phyloP scores from a whole-genome alignment of 1,140 invertebrate genomes.

The Drosophila lacertosa region DNA sequence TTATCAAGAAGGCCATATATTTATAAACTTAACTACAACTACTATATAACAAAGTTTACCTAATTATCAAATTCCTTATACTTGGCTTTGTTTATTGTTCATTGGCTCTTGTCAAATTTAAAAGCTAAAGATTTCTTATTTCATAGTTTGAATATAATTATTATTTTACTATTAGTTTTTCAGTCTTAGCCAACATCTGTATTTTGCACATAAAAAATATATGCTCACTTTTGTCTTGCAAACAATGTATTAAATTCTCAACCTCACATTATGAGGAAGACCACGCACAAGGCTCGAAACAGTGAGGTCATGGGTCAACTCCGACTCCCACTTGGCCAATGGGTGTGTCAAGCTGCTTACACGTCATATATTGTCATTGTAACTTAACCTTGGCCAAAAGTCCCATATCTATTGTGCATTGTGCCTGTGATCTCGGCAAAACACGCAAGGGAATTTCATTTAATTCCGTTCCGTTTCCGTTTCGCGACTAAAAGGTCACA shows the following conservation, averaged over 20 bases:
- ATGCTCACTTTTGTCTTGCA: no score
- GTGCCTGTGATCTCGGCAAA: constrained; percentile 9
- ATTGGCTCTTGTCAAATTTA: no score
- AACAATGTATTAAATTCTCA: not conserved
- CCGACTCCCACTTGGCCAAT: constrained; percentile 10
- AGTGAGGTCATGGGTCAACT: constrained; percentile 37
- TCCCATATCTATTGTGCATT: constrained; percentile 14
- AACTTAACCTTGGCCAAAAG: constrained; percentile 41
- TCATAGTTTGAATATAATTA: no score
- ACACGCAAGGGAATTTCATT: constrained; percentile 45
- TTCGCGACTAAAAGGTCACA: constrained; percentile 25
- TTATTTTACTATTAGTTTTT: no score
- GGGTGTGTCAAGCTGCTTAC: constrained; percentile 23
- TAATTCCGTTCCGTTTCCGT: constrained; percentile 1
- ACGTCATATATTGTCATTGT: constrained; percentile 31
- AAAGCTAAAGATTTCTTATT: no score
- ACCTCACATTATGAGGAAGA: not conserved
- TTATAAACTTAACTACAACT: no score
- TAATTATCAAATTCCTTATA: no score
- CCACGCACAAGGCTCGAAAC: constrained; percentile 2
- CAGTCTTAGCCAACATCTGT: no score
- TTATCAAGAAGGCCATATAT: no score
- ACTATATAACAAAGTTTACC: no score
- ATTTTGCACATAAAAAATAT: no score
- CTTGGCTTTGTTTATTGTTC: no score